Evolutionary conservation across 2,113 vertebrate species (phyloP).

Genomic region (Eidolon helvum): DNA sequence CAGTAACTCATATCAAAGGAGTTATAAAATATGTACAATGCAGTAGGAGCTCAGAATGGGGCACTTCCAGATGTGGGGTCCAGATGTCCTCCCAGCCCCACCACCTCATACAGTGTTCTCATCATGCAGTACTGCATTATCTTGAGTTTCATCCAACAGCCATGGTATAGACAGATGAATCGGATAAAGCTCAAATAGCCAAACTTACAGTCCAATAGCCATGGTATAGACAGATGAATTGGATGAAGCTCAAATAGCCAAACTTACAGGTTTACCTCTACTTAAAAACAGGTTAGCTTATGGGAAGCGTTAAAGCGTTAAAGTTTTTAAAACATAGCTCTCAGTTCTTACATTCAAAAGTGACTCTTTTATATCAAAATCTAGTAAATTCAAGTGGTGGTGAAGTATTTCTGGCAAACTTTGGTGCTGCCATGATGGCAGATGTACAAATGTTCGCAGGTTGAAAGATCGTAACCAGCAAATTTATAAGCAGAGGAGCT

Average conservation of each 20-base stretch:
- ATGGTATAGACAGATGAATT: neutral
- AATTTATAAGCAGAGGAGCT: neutral
- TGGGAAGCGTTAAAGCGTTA: neutral
- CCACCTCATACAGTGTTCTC: neutral
- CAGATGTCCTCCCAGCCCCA: neutral
- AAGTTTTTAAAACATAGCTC: neutral
- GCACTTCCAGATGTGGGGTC: neutral
- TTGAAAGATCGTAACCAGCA: neutral
- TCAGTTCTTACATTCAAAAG: neutral
- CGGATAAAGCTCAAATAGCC: neutral
- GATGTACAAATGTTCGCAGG: neutral
- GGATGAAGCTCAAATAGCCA: neutral
- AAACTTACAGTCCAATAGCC: too few relatives aligned
- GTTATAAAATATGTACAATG: neutral
- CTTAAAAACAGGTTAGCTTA: neutral
- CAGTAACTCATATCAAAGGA: neutral
- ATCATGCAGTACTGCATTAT: neutral
- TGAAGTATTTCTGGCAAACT: neutral
- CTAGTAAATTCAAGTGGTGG: neutral
- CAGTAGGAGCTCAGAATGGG: neutral
- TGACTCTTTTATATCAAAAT: neutral
- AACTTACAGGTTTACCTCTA: neutral
- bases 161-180: neutral
- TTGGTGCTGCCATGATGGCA: neutral
- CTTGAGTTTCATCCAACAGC: neutral